Conservation (phyloP, 2,888 invertebrate species). For the Coenonympha arcania region DNA sequence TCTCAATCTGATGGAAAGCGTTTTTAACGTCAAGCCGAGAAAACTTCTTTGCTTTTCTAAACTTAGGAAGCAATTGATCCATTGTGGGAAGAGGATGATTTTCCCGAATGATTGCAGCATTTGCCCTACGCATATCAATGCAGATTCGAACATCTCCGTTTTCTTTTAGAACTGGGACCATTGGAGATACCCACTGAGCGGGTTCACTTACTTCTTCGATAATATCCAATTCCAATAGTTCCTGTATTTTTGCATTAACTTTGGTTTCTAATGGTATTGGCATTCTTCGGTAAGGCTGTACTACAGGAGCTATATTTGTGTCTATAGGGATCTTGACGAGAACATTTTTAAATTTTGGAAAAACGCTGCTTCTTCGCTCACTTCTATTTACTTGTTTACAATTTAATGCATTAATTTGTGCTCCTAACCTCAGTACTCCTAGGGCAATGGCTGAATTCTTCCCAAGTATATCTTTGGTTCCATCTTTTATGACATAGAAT, state of each 20-base stretch:
- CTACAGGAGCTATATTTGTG: slow-evolving; percentile 19
- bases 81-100: too few relatives aligned
- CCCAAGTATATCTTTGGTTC: slow-evolving; percentile 24
- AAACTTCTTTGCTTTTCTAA: too few relatives aligned
- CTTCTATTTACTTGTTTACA: not conserved
- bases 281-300: slow-evolving; percentile 24
- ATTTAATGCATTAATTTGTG: slow-evolving; percentile 16
- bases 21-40: too few relatives aligned
- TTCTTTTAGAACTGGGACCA: slow-evolving; percentile 30
- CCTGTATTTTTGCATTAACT: slow-evolving; percentile 28
- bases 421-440: slow-evolving; percentile 21
- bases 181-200: slow-evolving; percentile 29
- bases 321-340: slow-evolving; percentile 27
- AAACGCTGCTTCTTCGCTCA: not conserved
- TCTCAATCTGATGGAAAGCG: too few relatives aligned
- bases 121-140: slow-evolving; percentile 35
- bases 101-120: slow-evolving; percentile 30
- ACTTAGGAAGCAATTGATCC: too few relatives aligned
- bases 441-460: slow-evolving; percentile 21
- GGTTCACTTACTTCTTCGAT: slow-evolving; percentile 28
- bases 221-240: slow-evolving; percentile 24
- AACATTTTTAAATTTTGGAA: slow-evolving; percentile 29
- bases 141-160: slow-evolving; percentile 30
- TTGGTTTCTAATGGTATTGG: slow-evolving; percentile 26
- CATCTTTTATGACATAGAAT: not conserved